These are phyloP conservation scores for Lysandra coridon DNA, from an alignment of 2,888 invertebrate species.

Conservation along the genomic window DNA sequence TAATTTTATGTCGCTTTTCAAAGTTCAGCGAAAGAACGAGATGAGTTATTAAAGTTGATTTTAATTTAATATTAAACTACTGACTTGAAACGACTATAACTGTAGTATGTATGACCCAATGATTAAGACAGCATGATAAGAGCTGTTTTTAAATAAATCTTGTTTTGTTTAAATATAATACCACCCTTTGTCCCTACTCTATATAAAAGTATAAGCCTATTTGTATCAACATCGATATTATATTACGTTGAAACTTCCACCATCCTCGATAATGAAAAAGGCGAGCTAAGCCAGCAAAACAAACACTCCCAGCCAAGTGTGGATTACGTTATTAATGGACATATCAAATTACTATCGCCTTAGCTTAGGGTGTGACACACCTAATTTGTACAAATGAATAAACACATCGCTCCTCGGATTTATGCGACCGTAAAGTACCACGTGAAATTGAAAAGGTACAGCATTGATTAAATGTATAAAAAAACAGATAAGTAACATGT, in stretches of 20 bases:
- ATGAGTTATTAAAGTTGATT: neutral
- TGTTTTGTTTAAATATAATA: too few species aligned
- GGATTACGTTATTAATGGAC: slow-evolving; percentile 27
- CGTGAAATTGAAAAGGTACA: neutral
- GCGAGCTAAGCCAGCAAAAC: slow-evolving; percentile 2
- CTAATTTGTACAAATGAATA: slow-evolving; percentile 70
- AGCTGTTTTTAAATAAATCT: too few species aligned
- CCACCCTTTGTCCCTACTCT: neutral
- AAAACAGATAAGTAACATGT: neutral
- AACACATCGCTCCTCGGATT: slow-evolving; percentile 65
- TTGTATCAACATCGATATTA: neutral
- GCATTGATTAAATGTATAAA: neutral
- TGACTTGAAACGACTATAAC: neutral
- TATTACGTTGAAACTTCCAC: neutral
- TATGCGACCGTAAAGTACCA: slow-evolving; percentile 62
- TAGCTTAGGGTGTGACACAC: slow-evolving; percentile 61
- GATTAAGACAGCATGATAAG: neutral
- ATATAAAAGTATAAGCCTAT: neutral
- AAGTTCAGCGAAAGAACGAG: neutral
- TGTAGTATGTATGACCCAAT: neutral
- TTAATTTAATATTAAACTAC: neutral
- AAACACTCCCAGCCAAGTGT: slow-evolving; percentile 22
- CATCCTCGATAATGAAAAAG: neutral
- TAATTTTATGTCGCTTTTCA: neutral
- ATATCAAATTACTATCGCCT: slow-evolving; percentile 55